Evolutionary conservation across 2,113 vertebrate species (phyloP).

Genomic region (Brienomyrus longianalis): DNA sequence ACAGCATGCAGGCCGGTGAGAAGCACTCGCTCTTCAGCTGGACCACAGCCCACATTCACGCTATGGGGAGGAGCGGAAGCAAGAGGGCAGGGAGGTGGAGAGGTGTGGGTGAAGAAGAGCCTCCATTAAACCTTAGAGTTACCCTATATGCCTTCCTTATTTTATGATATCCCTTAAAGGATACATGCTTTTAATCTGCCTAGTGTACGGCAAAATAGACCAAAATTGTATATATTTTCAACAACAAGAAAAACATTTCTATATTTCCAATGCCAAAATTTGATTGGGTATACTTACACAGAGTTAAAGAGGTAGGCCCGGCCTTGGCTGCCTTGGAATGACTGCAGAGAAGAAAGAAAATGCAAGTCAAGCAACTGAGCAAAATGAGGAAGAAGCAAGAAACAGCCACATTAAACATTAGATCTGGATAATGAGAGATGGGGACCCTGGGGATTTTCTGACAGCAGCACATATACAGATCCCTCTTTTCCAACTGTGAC

Average conservation of each 20-base stretch:
- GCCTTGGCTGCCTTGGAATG: constrained; percentile 97
- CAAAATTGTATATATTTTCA: background rate
- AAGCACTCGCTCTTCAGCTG: constrained; percentile 94
- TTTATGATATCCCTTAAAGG: background rate
- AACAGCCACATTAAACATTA: background rate
- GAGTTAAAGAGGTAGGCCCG: constrained; percentile 99
- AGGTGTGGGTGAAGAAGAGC: background rate
- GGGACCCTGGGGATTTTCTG: background rate
- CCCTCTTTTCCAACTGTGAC: background rate
- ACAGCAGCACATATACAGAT: background rate
- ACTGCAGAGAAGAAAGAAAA: constrained; percentile 59
- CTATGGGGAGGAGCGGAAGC: constrained; percentile 44
- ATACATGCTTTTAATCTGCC: background rate
- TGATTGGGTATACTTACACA: constrained; percentile 77
- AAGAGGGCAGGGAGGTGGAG: constrained; percentile 10
- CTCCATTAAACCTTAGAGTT: background rate
- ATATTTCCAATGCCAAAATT: background rate
- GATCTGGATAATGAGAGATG: background rate
- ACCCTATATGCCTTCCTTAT: background rate
- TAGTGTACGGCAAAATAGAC: background rate
- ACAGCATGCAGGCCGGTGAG: constrained; percentile 96
- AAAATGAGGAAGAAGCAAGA: background rate
- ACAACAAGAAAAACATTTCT: background rate
- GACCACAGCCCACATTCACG: constrained; percentile 97
- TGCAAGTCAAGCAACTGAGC: constrained; percentile 18